A percentile compares a stretch with the other conserved stretches of the same genome.
phyloP scores from a whole-genome alignment of 2,888 invertebrate genomes.

The Dryobotodes eremita region DNA sequence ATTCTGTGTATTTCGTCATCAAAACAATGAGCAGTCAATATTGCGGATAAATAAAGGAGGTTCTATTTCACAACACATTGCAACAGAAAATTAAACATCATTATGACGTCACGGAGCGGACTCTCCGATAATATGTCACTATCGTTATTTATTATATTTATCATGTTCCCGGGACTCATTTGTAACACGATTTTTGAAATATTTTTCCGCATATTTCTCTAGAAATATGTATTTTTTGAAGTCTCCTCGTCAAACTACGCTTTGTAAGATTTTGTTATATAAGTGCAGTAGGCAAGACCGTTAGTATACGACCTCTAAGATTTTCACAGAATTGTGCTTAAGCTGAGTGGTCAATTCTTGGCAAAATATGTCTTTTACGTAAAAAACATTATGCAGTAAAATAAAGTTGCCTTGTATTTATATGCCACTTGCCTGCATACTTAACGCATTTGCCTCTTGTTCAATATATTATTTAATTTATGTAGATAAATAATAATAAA shows the following conservation, averaged over 20 bases:
- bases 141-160: conserved; percentile 40
- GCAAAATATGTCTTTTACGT: neutral
- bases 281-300: neutral
- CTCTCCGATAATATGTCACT: conserved; percentile 20
- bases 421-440: conserved; percentile 1
- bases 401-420: too few relatives aligned
- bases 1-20: conserved; percentile 10
- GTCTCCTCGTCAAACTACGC: conserved; percentile 3
- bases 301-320: neutral
- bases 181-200: conserved; percentile 8
- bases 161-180: conserved; percentile 29
- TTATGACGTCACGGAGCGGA: conserved; percentile 30
- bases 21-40: conserved; percentile 32
- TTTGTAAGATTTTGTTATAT: neutral
- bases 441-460: conserved; percentile 9
- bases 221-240: conserved; percentile 27
- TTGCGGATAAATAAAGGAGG: neutral
- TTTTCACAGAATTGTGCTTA: neutral
- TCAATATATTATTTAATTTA: neutral
- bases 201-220: conserved; percentile 24
- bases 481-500: conserved; percentile 24
- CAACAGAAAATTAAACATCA: conserved; percentile 37
- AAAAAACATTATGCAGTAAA: neutral
- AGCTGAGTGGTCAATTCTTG: neutral
- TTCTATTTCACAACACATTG: conserved; percentile 62